Conservation (phyloP, 2,113 vertebrate species). For the Columba livia region DNA sequence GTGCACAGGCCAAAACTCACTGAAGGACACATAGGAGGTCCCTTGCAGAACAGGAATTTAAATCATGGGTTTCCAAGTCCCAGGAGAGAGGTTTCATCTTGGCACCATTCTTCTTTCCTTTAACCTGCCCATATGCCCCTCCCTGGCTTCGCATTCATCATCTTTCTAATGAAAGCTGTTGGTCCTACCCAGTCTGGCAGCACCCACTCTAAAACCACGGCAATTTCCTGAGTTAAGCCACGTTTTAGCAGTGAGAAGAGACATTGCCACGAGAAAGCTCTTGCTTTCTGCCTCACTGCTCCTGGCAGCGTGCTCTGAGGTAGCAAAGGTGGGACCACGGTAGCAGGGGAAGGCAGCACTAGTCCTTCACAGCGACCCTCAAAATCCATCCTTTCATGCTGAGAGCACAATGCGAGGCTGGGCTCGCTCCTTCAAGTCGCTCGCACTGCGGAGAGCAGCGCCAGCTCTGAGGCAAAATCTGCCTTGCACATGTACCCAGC, state of each 20-base stretch:
- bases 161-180: neutral
- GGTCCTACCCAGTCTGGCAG: neutral
- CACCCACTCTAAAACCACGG: neutral
- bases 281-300: conserved; percentile 21
- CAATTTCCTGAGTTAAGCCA: neutral
- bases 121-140: no score
- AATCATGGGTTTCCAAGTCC: neutral
- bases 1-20: neutral
- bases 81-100: neutral
- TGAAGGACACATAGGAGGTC: neutral
- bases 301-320: neutral
- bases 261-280: neutral
- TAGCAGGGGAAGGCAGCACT: neutral
- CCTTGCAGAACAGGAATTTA: neutral
- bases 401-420: neutral
- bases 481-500: neutral
- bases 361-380: neutral
- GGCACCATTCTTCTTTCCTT: neutral
- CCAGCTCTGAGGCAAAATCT: neutral
- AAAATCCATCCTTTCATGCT: neutral
- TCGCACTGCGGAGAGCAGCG: neutral
- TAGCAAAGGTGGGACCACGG: neutral
- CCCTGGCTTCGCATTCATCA: rapidly evolving
- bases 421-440: neutral
- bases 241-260: rapidly evolving